phyloP scores from a whole-genome alignment of 2,888 invertebrate genomes.

The Netelia fuscicornis region DNA sequence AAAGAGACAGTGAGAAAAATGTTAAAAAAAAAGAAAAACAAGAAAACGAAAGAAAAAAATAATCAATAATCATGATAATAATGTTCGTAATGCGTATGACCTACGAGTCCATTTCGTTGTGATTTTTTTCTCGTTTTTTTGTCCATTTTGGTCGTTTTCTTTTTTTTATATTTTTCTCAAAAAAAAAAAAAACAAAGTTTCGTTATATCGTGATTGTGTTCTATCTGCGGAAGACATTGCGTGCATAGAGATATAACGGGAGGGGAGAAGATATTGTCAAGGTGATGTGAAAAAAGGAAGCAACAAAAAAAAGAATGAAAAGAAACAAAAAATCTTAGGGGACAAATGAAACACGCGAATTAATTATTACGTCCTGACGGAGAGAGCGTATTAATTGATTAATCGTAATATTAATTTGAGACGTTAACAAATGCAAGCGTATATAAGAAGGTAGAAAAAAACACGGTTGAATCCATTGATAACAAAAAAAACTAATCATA shows the following conservation, averaged over 20 bases:
- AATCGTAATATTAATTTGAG: constrained; percentile 16
- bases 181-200: not conserved
- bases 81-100: constrained; percentile 42
- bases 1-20: not conserved
- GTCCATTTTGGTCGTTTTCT: not conserved
- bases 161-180: not conserved
- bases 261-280: not conserved
- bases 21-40: constrained; percentile 15
- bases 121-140: constrained; percentile 3
- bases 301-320: not conserved
- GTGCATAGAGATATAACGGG: constrained; percentile 8
- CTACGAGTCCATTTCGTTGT: constrained; percentile 10
- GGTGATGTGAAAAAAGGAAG: not conserved
- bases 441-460: not conserved
- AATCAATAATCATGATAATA: constrained; percentile 33
- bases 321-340: not conserved
- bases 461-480: not conserved
- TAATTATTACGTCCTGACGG: constrained; percentile 37
- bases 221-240: constrained; percentile 43
- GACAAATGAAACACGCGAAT: constrained; percentile 36
- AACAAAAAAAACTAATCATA: not conserved
- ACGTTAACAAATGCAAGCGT: not conserved
- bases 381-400: constrained; percentile 8
- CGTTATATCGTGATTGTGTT: constrained; percentile 47
- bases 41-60: constrained; percentile 19